These are phyloP conservation scores for Zophobas morio DNA, from an alignment of 1,140 invertebrate genomes.

Conservation along the genomic window DNA sequence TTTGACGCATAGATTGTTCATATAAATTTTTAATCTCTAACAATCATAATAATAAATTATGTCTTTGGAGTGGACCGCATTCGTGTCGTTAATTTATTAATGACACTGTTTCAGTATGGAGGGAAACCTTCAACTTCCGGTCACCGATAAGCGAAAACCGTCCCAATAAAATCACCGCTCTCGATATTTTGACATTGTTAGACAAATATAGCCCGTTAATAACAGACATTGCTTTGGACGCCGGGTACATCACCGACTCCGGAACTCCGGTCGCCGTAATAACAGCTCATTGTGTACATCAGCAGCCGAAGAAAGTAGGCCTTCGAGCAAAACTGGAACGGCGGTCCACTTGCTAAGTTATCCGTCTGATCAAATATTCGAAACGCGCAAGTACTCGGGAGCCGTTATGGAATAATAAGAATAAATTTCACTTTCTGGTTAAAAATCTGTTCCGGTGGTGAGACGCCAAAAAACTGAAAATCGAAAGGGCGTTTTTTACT, in stretches of 20 bases:
- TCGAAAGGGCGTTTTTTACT: neutral
- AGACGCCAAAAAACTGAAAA: neutral
- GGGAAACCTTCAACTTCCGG: neutral
- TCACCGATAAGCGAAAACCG: neutral
- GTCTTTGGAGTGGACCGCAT: too few relatives aligned
- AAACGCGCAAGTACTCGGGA: slow-evolving; percentile 3
- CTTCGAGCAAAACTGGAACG: slow-evolving; percentile 41
- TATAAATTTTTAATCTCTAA: too few relatives aligned
- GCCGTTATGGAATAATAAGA: neutral
- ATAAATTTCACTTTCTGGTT: slow-evolving; percentile 23
- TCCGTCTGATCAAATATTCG: slow-evolving; percentile 27
- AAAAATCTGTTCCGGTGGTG: neutral
- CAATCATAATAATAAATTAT: too few relatives aligned
- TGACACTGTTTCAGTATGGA: neutral
- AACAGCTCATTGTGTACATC: slow-evolving; percentile 25
- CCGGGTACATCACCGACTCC: neutral
- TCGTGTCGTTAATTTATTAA: neutral
- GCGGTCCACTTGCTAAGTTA: slow-evolving; percentile 27
- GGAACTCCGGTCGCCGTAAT: slow-evolving; percentile 24
- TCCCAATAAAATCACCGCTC: slow-evolving; percentile 12
- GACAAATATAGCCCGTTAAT: slow-evolving; percentile 17
- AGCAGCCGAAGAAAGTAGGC: slow-evolving; percentile 34
- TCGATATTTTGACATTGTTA: slow-evolving; percentile 33
- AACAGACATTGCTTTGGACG: neutral
- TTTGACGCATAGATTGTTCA: too few relatives aligned